These are phyloP conservation scores for Emys orbicularis DNA, from an alignment of 2,797 vertebrate genomes.

Conservation along the genomic window DNA sequence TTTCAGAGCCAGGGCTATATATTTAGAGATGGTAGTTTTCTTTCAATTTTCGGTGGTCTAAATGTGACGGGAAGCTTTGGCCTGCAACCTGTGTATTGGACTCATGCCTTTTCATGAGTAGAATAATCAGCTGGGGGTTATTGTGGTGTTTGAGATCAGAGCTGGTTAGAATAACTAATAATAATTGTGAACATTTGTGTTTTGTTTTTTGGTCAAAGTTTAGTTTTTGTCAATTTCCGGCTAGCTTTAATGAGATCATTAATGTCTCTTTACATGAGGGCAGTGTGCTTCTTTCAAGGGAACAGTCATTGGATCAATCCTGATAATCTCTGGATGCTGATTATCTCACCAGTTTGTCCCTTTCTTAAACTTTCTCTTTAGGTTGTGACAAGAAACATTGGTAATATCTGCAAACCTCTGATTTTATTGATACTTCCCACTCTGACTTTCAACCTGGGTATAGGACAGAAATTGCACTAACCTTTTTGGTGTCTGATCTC, in stretches of 20 bases:
- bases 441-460: background rate
- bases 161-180: background rate
- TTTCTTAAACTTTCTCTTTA: background rate
- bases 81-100: background rate
- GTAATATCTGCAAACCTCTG: background rate
- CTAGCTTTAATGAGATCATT: background rate
- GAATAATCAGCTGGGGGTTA: background rate
- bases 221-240: background rate
- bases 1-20: fast-evolving
- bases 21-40: background rate
- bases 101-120: background rate
- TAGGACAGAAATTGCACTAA: background rate
- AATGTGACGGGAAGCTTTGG: background rate
- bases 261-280: fast-evolving
- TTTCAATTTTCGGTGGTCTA: fast-evolving
- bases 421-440: background rate
- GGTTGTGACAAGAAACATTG: background rate
- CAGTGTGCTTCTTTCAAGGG: too few species aligned
- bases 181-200: fast-evolving
- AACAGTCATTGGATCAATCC: background rate
- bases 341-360: background rate
- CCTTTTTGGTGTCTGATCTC: background rate
- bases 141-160: background rate
- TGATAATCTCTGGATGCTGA: background rate
- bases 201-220: too few species aligned